Percentiles rank a stretch among this genome's conserved stretches.
These are phyloP conservation scores for Tursiops truncatus DNA, from an alignment of 2,113 vertebrate species.

Conservation along the genomic window DNA sequence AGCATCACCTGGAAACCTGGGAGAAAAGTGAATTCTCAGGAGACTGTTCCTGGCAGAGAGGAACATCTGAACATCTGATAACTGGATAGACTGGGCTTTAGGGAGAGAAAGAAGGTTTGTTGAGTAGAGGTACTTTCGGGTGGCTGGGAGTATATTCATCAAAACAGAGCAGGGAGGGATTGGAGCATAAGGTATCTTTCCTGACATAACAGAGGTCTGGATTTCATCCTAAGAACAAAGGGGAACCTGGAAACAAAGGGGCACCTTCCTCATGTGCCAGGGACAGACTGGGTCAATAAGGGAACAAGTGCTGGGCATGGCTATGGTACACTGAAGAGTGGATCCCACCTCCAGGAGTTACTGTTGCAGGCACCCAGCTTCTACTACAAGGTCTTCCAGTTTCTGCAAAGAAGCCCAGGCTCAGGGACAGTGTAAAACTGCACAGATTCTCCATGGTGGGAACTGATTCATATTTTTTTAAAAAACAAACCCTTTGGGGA, in stretches of 20 bases:
- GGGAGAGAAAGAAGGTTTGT: not conserved
- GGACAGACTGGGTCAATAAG: not conserved
- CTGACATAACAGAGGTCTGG: not conserved
- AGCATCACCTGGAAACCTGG: not conserved
- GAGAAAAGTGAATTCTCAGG: not conserved
- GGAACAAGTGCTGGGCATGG: not conserved
- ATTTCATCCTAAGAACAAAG: not conserved
- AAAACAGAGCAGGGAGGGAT: not conserved
- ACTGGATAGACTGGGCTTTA: not conserved
- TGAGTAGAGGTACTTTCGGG: not conserved
- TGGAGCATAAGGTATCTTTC: not conserved
- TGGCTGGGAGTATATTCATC: not conserved
- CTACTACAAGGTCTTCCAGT: not conserved
- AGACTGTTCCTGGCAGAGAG: not conserved
- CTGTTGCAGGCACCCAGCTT: not conserved
- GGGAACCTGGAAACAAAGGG: not conserved
- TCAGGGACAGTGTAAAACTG: not conserved
- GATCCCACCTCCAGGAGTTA: not conserved
- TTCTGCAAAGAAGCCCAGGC: not conserved
- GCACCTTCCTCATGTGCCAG: not conserved
- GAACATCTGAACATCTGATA: not conserved
- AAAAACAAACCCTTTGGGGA: not conserved
- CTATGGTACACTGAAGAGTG: not conserved
- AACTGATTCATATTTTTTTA: not conserved
- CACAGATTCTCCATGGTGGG: not conserved